Evolutionary conservation across 2,113 vertebrate species (phyloP), one percentile per base, ranked within the genome.

Genomic region (Oncorhynchus kisutch): DNA sequence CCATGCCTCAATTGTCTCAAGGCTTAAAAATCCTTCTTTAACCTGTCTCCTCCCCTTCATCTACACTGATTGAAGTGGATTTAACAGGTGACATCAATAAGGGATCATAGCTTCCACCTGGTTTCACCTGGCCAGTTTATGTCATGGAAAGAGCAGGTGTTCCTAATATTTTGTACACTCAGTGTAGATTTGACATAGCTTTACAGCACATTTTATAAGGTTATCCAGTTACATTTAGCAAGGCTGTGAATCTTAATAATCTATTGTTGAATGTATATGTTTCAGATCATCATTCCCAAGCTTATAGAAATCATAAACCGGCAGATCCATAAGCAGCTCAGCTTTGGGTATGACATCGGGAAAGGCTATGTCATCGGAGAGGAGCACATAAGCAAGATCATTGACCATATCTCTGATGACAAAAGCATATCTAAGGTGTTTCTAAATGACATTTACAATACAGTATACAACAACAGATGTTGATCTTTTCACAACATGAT

Each of bases 311-410:
- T 90, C 45, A 80, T 88, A 76, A 86, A 93, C 48, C 85, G 72
- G 73, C 86, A 45, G 73, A 83, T 92, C 83, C 87, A 87, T 24
- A 85, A 81, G 62, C 85, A 91, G 49, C 73, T 87, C 13, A 88
- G 90, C 22, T 89, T 89, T 75, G 79, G 24, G 2, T 92, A 92
- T 66, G 81, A 89, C 65, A 85, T 88, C 48, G 74, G 90, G 24
- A 93, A 93, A 84, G 90, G 91, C 24, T 93, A 92, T 74, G 71
- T 91, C 31, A 89, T 92, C 79, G 89, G 91, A 16, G 89, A 91
- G 84, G 77, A 81, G 70, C 90, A 91, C 45, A 72, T 87, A 62
- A 78, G 87, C 74, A 89, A 84, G 75, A 75, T 91, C 82, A 88
- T 91, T 34, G 84, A 88, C 67, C 82, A 89, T 59, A 91, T 93